A percentile compares a stretch with the other conserved stretches of the same genome.
Conservation (phyloP, 2,113 vertebrate species). For the Macaca nemestrina region DNA sequence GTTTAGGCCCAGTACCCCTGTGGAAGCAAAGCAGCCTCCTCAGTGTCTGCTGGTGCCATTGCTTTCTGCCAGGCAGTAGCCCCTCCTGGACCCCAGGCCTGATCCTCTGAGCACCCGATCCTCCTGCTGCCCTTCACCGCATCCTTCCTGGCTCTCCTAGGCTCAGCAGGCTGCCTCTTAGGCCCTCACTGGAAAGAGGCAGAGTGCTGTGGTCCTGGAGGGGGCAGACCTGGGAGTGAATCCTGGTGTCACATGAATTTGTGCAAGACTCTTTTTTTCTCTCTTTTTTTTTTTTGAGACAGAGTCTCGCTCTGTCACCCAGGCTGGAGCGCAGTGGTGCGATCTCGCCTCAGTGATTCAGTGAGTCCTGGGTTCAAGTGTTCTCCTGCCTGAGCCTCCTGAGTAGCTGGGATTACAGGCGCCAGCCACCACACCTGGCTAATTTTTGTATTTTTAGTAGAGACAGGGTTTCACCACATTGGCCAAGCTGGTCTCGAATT, state of each 20-base stretch:
- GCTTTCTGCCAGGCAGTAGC: not conserved
- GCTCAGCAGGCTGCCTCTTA: not conserved
- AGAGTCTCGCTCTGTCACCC: too few relatives aligned
- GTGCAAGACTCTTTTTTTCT: not conserved
- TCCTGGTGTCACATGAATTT: not conserved
- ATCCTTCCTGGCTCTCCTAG: too few relatives aligned
- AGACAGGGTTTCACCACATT: too few relatives aligned
- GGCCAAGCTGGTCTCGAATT: too few relatives aligned
- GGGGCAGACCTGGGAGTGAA: not conserved
- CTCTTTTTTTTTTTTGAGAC: too few relatives aligned
- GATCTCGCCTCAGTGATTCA: too few relatives aligned
- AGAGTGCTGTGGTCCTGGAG: not conserved
- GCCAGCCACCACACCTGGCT: too few relatives aligned
- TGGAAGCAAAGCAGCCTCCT: not conserved
- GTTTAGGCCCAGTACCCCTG: conserved; percentile 93
- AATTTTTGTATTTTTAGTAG: too few relatives aligned
- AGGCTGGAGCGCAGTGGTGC: too few relatives aligned
- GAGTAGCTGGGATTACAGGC: too few relatives aligned
- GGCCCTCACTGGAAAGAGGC: not conserved
- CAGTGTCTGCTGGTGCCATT: not conserved
- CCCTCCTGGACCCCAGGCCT: not conserved
- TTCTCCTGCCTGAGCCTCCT: too few relatives aligned
- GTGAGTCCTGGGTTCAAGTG: too few relatives aligned
- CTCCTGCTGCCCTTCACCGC: not conserved
- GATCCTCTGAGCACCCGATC: not conserved